phyloP scores from a whole-genome alignment of 2,113 vertebrate genomes.

The Cyanoramphus novaezelandiae region DNA sequence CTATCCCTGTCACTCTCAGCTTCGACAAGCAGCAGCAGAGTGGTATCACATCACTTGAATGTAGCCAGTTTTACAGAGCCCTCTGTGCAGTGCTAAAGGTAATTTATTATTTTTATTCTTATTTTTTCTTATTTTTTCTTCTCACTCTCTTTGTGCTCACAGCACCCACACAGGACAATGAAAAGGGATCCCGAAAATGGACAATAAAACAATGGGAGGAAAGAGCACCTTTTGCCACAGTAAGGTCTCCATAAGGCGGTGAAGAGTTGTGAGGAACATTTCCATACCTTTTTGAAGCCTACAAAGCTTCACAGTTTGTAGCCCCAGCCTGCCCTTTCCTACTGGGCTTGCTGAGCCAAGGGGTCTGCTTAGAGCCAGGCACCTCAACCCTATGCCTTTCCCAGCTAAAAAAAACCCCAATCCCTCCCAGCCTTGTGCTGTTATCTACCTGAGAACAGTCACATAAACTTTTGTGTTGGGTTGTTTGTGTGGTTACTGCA shows the following conservation, averaged over 20 bases:
- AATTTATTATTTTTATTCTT: too few relatives aligned
- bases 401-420: background rate
- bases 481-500: background rate
- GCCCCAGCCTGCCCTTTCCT: background rate
- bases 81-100: background rate
- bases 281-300: background rate
- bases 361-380: background rate
- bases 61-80: background rate
- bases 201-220: background rate
- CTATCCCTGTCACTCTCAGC: background rate
- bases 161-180: background rate
- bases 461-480: background rate
- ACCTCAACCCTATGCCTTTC: background rate
- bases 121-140: background rate
- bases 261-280: background rate
- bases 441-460: background rate
- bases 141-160: background rate
- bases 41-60: background rate
- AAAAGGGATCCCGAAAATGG: background rate
- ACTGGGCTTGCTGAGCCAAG: background rate
- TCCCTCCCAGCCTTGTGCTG: background rate
- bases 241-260: background rate
- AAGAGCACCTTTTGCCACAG: background rate
- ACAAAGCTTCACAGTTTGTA: background rate
- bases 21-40: background rate